Conservation (phyloP, 1,140 invertebrate genomes). For the Batillaria attramentaria region DNA sequence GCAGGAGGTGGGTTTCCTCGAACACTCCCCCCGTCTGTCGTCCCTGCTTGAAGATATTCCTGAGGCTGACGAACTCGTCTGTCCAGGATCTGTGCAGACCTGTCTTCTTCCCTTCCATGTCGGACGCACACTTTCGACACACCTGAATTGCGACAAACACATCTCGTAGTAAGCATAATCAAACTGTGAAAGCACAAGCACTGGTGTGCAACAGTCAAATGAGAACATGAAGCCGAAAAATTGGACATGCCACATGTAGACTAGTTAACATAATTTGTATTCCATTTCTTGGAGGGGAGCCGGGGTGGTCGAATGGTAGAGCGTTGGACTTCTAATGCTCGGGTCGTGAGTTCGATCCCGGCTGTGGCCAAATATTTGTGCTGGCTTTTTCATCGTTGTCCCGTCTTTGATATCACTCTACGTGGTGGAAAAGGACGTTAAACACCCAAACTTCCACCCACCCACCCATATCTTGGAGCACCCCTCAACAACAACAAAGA, state of each 20-base stretch:
- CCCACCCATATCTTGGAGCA: neutral
- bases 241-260: neutral
- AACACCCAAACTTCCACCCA: too few relatives aligned
- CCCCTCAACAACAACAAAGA: neutral
- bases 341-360: too few relatives aligned
- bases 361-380: too few relatives aligned
- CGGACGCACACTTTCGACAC: slow-evolving; percentile 24
- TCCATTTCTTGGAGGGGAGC: too few relatives aligned
- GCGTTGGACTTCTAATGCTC: too few relatives aligned
- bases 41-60: slow-evolving; percentile 25
- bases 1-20: neutral
- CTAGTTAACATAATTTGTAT: neutral
- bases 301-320: too few relatives aligned
- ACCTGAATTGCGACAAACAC: slow-evolving; percentile 15
- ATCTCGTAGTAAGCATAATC: too few relatives aligned
- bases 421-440: too few relatives aligned
- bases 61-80: slow-evolving; percentile 10
- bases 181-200: too few relatives aligned
- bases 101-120: slow-evolving; percentile 6
- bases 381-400: too few relatives aligned
- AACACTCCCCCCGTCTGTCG: slow-evolving; percentile 2
- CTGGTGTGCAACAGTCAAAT: neutral
- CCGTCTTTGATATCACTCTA: too few relatives aligned
- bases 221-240: neutral
- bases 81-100: neutral